phyloP scores from a whole-genome alignment of 1,140 invertebrate species.

The Philopotamus ludificatus region DNA sequence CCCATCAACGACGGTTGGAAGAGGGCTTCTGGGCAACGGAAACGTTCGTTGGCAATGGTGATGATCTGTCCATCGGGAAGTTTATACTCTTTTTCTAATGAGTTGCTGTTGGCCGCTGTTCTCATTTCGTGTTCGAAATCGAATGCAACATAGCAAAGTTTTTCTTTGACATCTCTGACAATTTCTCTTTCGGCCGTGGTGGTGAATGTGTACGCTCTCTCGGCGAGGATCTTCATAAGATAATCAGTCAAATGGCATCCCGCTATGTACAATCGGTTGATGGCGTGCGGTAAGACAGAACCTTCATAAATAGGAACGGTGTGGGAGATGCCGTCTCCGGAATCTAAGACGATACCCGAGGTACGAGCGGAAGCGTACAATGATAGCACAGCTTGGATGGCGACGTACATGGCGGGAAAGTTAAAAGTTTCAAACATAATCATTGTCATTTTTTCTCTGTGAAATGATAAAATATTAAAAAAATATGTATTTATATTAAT shows the following conservation, averaged over 20 bases:
- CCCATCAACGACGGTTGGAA: conserved; percentile 74
- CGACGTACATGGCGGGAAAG: conserved; percentile 73
- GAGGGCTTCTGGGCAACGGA: conserved; percentile 82
- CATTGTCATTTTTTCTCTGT: conserved; percentile 75
- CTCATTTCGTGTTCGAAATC: conserved; percentile 87
- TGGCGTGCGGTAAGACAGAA: conserved; percentile 79
- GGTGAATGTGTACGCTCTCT: conserved; percentile 60
- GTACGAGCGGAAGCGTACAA: conserved; percentile 80
- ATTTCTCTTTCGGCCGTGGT: conserved; percentile 71
- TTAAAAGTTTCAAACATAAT: conserved; percentile 83
- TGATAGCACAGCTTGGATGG: conserved; percentile 76
- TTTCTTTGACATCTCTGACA: conserved; percentile 73
- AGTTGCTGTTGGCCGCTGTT: conserved; percentile 74
- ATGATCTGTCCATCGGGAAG: conserved; percentile 74
- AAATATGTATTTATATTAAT: background rate
- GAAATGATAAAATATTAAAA: conserved; percentile 1
- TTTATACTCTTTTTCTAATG: no score
- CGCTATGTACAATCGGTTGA: conserved; percentile 85
- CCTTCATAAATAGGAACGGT: no score
- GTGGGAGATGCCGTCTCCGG: no score
- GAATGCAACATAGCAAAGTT: no score
- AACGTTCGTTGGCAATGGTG: conserved; percentile 86
- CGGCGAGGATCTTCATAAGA: no score
- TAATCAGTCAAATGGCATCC: conserved; percentile 72
- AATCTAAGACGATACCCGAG: conserved; percentile 75